Evolutionary conservation across 2,797 vertebrate species (phyloP), one percentile per base, ranked within the genome.

Genomic region (Mus minutoides): DNA sequence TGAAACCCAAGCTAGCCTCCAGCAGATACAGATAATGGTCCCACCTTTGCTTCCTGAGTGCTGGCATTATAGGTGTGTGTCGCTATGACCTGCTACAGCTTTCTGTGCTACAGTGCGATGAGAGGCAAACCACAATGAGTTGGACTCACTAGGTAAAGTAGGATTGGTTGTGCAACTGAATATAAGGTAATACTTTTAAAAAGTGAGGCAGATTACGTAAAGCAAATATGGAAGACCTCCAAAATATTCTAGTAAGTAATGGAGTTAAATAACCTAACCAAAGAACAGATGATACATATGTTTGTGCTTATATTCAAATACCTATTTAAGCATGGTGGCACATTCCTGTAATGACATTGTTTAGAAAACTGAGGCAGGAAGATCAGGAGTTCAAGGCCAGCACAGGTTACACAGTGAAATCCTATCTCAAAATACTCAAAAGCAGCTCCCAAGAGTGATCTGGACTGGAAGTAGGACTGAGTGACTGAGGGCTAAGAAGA

Each of bases 41-140:
- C 40, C 14, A 2, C 56, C 40, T 46, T 60, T 43, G 56, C 29
- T 31, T 88, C 21, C 58, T n/a, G 40, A n/a, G 21, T 46, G 40
- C 56, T 88, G 6, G 6, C 19, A 24, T 46, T 43, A 5, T 17
- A 88, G 37, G 54, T 21, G 3, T 49, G 31, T 26, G 21, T n/a
- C 31, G 19, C 40, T 17, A 24, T 16, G 54, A 0, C n/a, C 52
- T n/a, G 19, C 12, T 46, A n/a, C 26, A 58, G 71, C 21, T 86
- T 93, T 90, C 52, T 85, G 83, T 93, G 54, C 52, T 92, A 56
- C 91, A 90, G 52, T 37, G 34, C 77, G 34, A 60, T 60, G 82
- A 92, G 54, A 95, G 58, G 46, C 58, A 95, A 96, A 79, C 6
- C 86, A 5, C 14, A 62, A 29, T 62, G 26, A 91, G 26, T 62